Percentiles rank a stretch among this genome's conserved stretches.
Evolutionary conservation across 2,113 vertebrate species (phyloP).

Genomic region (Leptosomus discolor): DNA sequence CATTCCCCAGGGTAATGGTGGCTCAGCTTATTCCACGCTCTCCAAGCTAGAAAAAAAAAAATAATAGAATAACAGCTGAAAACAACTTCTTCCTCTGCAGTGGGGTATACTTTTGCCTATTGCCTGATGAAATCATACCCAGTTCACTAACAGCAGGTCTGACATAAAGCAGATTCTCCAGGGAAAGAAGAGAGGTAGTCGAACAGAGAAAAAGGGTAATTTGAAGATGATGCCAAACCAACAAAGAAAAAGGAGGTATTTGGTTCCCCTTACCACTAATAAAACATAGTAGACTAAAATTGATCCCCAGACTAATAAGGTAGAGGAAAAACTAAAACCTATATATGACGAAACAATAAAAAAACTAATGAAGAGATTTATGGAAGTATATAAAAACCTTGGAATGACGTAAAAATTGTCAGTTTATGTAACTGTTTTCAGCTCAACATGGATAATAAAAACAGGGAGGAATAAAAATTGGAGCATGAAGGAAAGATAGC

Average conservation of each 20-base stretch:
- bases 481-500: neutral
- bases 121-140: neutral
- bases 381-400: conserved; percentile 59
- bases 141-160: neutral
- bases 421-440: conserved; percentile 63
- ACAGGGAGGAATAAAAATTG: conserved; percentile 52
- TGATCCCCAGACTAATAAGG: conserved; percentile 18
- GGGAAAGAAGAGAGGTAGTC: neutral
- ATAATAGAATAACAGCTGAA: neutral
- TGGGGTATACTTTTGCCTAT: neutral
- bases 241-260: neutral
- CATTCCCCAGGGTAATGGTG: neutral
- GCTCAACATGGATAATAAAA: conserved; percentile 38
- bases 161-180: neutral
- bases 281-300: conserved; percentile 5
- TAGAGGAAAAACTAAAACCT: conserved; percentile 24
- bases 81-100: neutral
- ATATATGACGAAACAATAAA: conserved; percentile 56
- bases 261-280: conserved; percentile 23
- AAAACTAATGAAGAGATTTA: conserved; percentile 70
- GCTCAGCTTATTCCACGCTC: neutral
- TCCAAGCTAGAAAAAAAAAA: neutral
- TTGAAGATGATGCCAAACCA: conserved; percentile 19
- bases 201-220: neutral
- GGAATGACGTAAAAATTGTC: conserved; percentile 53